These are phyloP conservation scores for Lichenostomus cassidix DNA, from an alignment of 2,113 vertebrate species.

Conservation along the genomic window DNA sequence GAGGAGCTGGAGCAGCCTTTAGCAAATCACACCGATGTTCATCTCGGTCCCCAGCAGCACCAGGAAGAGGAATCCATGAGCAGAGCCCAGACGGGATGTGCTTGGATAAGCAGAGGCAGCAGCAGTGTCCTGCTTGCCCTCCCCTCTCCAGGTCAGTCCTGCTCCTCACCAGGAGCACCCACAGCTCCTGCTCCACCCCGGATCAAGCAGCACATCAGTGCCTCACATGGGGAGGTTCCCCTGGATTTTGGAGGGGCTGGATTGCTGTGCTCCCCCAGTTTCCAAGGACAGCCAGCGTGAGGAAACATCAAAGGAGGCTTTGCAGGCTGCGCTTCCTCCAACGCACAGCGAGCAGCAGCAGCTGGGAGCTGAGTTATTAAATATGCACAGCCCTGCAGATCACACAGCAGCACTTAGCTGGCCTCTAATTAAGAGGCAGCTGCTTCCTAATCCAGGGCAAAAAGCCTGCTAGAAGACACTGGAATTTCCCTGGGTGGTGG, in stretches of 20 bases:
- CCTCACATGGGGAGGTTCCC: background rate
- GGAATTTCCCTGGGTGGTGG: background rate
- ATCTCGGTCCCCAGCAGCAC: background rate
- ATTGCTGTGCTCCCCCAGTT: background rate
- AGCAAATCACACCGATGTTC: background rate
- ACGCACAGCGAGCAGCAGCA: background rate
- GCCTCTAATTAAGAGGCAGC: slow-evolving; percentile 57
- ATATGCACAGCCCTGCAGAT: background rate
- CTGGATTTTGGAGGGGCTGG: background rate
- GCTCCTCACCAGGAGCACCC: background rate
- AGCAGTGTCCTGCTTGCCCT: background rate
- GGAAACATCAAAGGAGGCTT: slow-evolving; percentile 40
- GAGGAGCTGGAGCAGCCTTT: background rate
- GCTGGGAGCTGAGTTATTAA: slow-evolving; percentile 11
- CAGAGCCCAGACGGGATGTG: background rate
- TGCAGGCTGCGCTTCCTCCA: background rate
- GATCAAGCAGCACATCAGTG: background rate
- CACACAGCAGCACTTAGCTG: slow-evolving; percentile 24
- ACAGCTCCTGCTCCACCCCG: background rate
- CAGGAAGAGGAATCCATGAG: too few species aligned
- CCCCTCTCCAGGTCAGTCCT: background rate
- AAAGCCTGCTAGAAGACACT: background rate
- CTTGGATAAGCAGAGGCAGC: background rate
- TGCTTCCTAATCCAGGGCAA: background rate
- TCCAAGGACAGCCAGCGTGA: background rate